Conservation (phyloP, 1,140 invertebrate genomes). For the Holotrichia oblita region DNA sequence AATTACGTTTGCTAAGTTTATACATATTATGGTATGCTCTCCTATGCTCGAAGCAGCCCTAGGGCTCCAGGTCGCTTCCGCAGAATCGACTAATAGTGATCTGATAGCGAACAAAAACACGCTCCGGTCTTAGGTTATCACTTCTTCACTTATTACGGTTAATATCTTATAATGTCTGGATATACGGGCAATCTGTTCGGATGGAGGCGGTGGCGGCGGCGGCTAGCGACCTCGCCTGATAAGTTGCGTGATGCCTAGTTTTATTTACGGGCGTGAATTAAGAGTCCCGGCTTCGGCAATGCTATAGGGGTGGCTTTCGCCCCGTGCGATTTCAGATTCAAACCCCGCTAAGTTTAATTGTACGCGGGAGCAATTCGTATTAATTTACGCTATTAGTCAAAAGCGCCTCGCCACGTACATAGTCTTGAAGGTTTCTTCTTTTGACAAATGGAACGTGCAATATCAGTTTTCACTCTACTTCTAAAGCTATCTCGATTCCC, state of each 20-base stretch:
- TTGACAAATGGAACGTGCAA: conserved; percentile 1
- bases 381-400: conserved; percentile 27
- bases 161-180: neutral
- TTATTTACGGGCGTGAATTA: neutral
- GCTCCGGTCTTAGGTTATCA: conserved; percentile 7
- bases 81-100: conserved; percentile 54
- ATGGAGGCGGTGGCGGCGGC: neutral
- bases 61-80: conserved; percentile 40
- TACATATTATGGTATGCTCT: conserved; percentile 53
- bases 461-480: neutral
- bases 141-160: conserved; percentile 23
- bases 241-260: neutral
- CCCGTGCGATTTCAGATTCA: neutral
- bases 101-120: conserved; percentile 52
- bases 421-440: neutral
- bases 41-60: neutral
- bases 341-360: neutral
- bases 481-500: too few relatives aligned
- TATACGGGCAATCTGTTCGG: neutral
- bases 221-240: neutral
- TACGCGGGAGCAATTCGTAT: neutral
- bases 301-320: neutral
- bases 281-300: neutral
- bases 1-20: conserved; percentile 61
- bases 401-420: neutral